Evolutionary conservation across 2,113 vertebrate genomes (phyloP).

Genomic region (Pholis gunnellus): DNA sequence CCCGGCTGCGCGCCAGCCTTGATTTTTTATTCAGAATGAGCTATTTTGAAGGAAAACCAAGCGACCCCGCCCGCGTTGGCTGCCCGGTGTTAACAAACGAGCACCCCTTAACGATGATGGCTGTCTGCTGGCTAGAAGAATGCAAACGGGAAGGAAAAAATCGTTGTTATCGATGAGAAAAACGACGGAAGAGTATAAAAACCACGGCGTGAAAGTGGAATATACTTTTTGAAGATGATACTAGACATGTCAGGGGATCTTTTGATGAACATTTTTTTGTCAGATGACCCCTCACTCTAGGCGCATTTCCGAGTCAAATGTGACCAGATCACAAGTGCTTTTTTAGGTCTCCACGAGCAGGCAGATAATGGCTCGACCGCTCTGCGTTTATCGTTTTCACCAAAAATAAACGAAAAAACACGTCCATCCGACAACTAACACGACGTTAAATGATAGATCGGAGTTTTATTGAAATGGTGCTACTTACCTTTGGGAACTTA

Average conservation of each 20-base stretch:
- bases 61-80: slow-evolving; percentile 56
- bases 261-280: slow-evolving; percentile 65
- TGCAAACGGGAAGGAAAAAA: slow-evolving; percentile 82
- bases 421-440: slow-evolving; percentile 32
- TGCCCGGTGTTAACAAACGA: neutral
- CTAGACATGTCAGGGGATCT: slow-evolving; percentile 66
- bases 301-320: slow-evolving; percentile 78
- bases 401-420: slow-evolving; percentile 70
- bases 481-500: slow-evolving; percentile 72
- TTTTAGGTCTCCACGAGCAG: slow-evolving; percentile 67
- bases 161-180: slow-evolving; percentile 65
- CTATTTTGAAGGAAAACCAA: slow-evolving; percentile 69
- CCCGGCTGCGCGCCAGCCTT: slow-evolving; percentile 31
- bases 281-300: slow-evolving; percentile 76
- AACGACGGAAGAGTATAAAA: slow-evolving; percentile 64
- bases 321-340: slow-evolving; percentile 60
- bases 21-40: slow-evolving; percentile 66
- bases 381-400: slow-evolving; percentile 63
- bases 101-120: slow-evolving; percentile 61
- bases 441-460: slow-evolving; percentile 41
- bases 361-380: slow-evolving; percentile 68
- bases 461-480: slow-evolving; percentile 49
- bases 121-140: slow-evolving; percentile 74
- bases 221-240: slow-evolving; percentile 51
- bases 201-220: slow-evolving; percentile 53